These are phyloP conservation scores for Microctenopoma steveboyesi DNA, from an alignment of 2,797 vertebrate species.

Conservation along the genomic window DNA sequence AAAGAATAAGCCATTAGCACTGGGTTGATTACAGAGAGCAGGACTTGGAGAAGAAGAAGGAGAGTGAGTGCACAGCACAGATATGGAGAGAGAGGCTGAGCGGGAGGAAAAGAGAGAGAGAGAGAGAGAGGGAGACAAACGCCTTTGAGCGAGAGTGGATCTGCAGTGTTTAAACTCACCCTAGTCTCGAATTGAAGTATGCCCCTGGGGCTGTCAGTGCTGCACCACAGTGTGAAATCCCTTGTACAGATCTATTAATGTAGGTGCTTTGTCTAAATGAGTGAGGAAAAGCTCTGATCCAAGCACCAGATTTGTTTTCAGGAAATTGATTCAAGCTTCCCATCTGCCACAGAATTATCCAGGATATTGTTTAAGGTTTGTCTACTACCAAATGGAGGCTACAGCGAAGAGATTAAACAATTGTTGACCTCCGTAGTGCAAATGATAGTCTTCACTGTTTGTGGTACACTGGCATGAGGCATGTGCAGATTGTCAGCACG, in stretches of 20 bases:
- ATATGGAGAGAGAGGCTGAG: constrained; percentile 63
- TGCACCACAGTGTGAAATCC: constrained; percentile 71
- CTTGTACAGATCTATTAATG: constrained; percentile 69
- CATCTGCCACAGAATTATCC: constrained; percentile 58
- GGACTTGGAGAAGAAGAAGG: constrained; percentile 87
- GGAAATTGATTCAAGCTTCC: constrained; percentile 63
- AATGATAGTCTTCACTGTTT: constrained; percentile 46
- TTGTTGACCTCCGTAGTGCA: constrained; percentile 36
- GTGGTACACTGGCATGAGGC: constrained; percentile 22
- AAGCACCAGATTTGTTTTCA: constrained; percentile 35
- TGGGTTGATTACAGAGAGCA: constrained; percentile 95
- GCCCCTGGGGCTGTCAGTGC: constrained; percentile 78
- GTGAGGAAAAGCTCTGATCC: constrained; percentile 67
- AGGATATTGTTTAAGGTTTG: constrained; percentile 39
- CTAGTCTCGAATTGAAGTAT: constrained; percentile 85
- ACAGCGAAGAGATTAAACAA: constrained; percentile 30
- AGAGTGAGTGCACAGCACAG: constrained; percentile 74
- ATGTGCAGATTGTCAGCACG: constrained; percentile 45
- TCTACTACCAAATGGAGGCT: constrained; percentile 26
- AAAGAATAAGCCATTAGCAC: constrained; percentile 99
- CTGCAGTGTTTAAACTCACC: constrained; percentile 83
- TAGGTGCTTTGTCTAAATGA: constrained; percentile 75
- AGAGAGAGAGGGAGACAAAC: constrained; percentile 59
- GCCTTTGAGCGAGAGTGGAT: constrained; percentile 79
- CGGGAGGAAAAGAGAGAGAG: constrained; percentile 22